phyloP scores from a whole-genome alignment of 2,797 vertebrate genomes.

The Chelonia mydas region DNA sequence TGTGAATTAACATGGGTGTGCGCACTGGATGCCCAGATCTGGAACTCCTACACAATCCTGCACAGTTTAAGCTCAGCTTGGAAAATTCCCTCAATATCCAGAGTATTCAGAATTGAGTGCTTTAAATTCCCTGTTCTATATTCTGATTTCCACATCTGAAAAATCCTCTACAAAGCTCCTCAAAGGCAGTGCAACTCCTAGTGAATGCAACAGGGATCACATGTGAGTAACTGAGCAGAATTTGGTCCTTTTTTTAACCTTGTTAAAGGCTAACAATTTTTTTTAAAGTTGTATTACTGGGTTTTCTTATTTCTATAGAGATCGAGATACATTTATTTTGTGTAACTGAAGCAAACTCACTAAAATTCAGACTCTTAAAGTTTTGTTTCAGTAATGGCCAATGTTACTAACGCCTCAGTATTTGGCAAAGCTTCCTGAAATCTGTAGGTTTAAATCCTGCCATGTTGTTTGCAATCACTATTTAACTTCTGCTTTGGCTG shows the following conservation, averaged over 20 bases:
- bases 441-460: slow-evolving; percentile 18
- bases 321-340: neutral
- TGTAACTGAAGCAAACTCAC: neutral
- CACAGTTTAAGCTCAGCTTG: neutral
- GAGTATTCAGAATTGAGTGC: neutral
- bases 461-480: slow-evolving; percentile 42
- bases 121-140: neutral
- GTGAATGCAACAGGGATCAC: too few species aligned
- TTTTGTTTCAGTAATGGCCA: neutral
- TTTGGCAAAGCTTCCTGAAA: slow-evolving; percentile 3
- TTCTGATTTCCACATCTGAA: neutral
- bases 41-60: neutral
- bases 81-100: neutral
- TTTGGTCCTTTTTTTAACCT: too few species aligned
- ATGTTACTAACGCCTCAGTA: neutral
- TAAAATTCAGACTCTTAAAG: neutral
- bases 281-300: too few species aligned
- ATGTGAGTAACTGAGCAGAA: too few species aligned
- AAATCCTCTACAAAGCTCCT: neutral
- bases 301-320: neutral
- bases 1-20: neutral
- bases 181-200: too few species aligned
- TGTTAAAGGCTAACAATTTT: too few species aligned
- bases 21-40: neutral
- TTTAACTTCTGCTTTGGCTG: slow-evolving; percentile 35